Base-by-base conservation (phyloP, 2,113 vertebrate species). In the Clupea harengus region DNA sequence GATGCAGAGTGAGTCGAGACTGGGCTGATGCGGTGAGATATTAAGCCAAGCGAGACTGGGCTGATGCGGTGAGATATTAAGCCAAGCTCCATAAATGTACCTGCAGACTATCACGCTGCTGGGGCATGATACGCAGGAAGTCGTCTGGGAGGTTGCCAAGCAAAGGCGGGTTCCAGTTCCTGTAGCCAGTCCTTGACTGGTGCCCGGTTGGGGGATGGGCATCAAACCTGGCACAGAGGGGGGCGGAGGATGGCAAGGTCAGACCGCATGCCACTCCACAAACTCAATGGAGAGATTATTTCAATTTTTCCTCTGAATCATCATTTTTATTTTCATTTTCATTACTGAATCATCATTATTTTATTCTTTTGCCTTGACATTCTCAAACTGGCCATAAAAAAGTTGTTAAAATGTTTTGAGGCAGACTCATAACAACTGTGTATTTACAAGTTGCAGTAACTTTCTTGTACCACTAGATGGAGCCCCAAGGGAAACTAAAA, bases 151-250 rank as follows among this genome's bases (percentile, higher is more conserved):
- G 97, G 89, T 95, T 99, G 85, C 98, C 98, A 6, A 99, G 95
- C 75, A 99, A 93, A 0, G 98, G 98, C 0, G 98, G 98, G 89
- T 99, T 99, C 98, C 97, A 99, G 94, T 98, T 99, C 88, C 95
- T 93, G 90, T 97, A 99, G 88, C 92, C 93, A 17, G 92, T 89
- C 0, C 94, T 94, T 3, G 85, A 94, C 0, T 91, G 88, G 54
- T 93, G 82, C 91, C 83, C 86, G 6, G 88, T 85, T 0, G 94
- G 85, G 67, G 87, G 89, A 0, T 86, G 90, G 52, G 94, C 86
- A 0, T 96, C 94, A 0, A 90, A 95, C 91, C 96, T 97, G 89
- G 0, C 0, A 87, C 22, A 6, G 46, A 64, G 4, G 52, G 81
- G 49, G 80, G 81, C 15, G 54, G 10, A 28, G 64, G n/a, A 72